These are phyloP conservation scores for Drosophila simulans DNA, from an alignment of 1,140 invertebrate species.

Conservation along the genomic window DNA sequence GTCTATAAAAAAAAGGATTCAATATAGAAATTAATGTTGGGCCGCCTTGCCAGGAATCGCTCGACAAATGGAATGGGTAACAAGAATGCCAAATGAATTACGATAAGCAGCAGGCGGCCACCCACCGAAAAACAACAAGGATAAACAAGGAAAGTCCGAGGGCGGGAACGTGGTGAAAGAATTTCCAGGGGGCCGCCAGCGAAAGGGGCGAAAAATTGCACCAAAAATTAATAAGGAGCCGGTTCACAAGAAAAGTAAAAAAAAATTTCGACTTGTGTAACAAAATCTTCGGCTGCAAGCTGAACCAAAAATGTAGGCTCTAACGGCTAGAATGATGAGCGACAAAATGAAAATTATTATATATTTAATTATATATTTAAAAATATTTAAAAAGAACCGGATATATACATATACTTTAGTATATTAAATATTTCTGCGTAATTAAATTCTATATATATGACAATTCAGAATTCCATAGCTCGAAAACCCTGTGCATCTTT, in stretches of 20 bases:
- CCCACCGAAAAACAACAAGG: conserved; percentile 46
- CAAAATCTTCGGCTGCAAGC: conserved; percentile 47
- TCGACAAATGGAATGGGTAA: conserved; percentile 6
- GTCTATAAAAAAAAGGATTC: conserved; percentile 62
- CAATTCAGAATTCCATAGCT: too few species aligned
- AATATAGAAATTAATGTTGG: conserved; percentile 77
- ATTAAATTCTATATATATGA: too few species aligned
- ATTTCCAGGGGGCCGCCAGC: conserved; percentile 28
- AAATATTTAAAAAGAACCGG: too few species aligned
- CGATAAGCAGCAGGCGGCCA: conserved; percentile 68
- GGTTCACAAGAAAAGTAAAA: conserved; percentile 16
- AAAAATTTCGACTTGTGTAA: conserved; percentile 44
- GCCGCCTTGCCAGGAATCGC: conserved; percentile 46
- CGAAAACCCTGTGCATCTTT: too few species aligned
- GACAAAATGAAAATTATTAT: too few species aligned
- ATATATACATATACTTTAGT: too few species aligned
- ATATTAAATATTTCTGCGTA: too few species aligned
- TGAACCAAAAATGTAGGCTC: not conserved
- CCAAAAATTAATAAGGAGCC: conserved; percentile 73
- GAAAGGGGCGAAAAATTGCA: conserved; percentile 78
- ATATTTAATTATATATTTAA: too few species aligned
- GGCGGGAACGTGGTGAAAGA: conserved; percentile 14
- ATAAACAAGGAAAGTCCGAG: conserved; percentile 20
- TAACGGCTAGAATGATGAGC: not conserved
- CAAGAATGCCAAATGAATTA: conserved; percentile 73